Base-by-base conservation (phyloP, 2,113 vertebrate species). In the Chlorodrepanis virens region DNA sequence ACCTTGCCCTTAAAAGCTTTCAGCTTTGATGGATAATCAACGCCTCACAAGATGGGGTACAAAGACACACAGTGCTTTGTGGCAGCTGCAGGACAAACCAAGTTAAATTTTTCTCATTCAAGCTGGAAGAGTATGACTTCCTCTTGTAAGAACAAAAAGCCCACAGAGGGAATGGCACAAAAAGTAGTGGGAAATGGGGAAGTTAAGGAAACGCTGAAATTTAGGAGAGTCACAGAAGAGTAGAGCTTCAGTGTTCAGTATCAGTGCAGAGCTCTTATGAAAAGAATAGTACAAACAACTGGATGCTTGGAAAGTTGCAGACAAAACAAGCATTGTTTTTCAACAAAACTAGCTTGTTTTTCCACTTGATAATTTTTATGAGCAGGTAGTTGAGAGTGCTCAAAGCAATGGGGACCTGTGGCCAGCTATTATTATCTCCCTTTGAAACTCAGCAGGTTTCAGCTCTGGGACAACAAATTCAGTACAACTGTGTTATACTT, bases 1-100 rank as follows among this genome's bases (percentile, higher is more conserved):
- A 45, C 11, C 22, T 24, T 65, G 19, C 24, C 12, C 40, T 80
- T 65, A 53, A n/a, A 64, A 45, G 2, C 12, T 80, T 85, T 83
- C 44, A 59, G 3, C 29, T 69, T 89, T 77, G 33, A 37, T 37
- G 45, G 72, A 45, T 35, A 76, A 67, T 54, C n/a, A 65, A 28
- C 14, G 60, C 78, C 39, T 9, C 80, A 77, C 12, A 45, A 67
- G 10, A 89, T 40, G 45, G 35, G 22, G 22, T 7, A 11, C 39
- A 47, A 76, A 88, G 31, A 14, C 5, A 53, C 1, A 1, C 0
- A 1, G 14, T 69, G 18, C 5, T 44, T 37, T 76, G 39, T 3
- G 4, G 37, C 24, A 53, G n/a, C 65, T 70, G 8, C 49, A 74
- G 50, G 42, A 68, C 16, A 63, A 54, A 14, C 5, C 16, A n/a